Conservation (phyloP, 1,140 invertebrate genomes). For the Drosophila rhopaloa region DNA sequence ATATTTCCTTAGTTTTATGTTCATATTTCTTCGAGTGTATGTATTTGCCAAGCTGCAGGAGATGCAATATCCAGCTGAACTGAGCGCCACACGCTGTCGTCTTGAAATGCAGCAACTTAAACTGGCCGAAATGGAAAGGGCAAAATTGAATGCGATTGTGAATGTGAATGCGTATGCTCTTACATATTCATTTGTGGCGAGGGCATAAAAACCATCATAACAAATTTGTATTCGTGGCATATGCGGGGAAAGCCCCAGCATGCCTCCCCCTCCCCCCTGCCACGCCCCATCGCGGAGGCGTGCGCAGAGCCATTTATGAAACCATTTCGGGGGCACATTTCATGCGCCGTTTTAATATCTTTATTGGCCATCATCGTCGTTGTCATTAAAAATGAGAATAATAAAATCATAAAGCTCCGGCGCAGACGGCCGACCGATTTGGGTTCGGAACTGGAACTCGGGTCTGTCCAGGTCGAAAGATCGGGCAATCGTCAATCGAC, state of each 20-base stretch:
- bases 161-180: slow-evolving; percentile 40
- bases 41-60: not conserved
- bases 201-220: slow-evolving; percentile 49
- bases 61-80: slow-evolving; percentile 31
- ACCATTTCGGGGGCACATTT: slow-evolving; percentile 80
- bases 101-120: slow-evolving; percentile 36
- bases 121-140: slow-evolving; percentile 52
- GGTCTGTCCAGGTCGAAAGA: slow-evolving; percentile 11
- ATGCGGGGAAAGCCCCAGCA: slow-evolving; percentile 62
- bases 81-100: slow-evolving; percentile 67
- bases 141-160: slow-evolving; percentile 14
- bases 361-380: slow-evolving; percentile 82
- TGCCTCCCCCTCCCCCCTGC: not conserved
- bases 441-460: slow-evolving; percentile 5
- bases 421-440: slow-evolving; percentile 14
- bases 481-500: slow-evolving; percentile 45
- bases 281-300: slow-evolving; percentile 23
- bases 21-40: not conserved
- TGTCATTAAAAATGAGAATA: slow-evolving; percentile 81
- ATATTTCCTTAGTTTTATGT: no score
- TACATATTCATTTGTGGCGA: slow-evolving; percentile 73
- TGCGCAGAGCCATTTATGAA: slow-evolving; percentile 73
- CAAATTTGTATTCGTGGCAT: slow-evolving; percentile 67
- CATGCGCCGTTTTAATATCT: slow-evolving; percentile 82
- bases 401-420: slow-evolving; percentile 74